Conservation (phyloP, 1,140 invertebrate species). For the Diorhabda sublineata region DNA sequence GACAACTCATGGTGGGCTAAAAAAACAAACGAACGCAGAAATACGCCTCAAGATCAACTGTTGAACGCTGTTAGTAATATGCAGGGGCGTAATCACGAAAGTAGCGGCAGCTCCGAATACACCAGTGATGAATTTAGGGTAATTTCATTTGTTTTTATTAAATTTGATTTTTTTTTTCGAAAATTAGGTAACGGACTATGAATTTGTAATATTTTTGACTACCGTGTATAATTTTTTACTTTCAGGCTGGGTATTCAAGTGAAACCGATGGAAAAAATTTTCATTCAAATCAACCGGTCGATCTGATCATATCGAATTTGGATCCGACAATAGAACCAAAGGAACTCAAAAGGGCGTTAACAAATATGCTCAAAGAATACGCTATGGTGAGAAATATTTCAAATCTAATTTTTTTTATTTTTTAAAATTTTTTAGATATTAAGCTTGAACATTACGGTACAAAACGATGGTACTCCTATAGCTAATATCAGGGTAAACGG, state of each 20-base stretch:
- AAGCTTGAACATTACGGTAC: constrained; percentile 61
- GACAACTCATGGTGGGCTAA: constrained; percentile 16
- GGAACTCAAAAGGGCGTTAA: constrained; percentile 66
- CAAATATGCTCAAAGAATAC: constrained; percentile 64
- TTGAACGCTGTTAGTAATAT: background rate
- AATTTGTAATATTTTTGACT: too few relatives aligned
- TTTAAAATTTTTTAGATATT: constrained; percentile 53
- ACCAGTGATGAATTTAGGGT: constrained; percentile 30
- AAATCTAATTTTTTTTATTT: background rate
- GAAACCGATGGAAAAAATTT: constrained; percentile 16
- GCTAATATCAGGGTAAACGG: constrained; percentile 64
- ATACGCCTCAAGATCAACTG: constrained; percentile 27
- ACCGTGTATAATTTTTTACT: background rate
- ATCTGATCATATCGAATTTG: constrained; percentile 70
- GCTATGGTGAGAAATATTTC: constrained; percentile 54
- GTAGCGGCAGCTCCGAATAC: constrained; percentile 31
- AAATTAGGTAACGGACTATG: too few relatives aligned
- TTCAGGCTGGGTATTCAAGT: constrained; percentile 18
- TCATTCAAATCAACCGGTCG: constrained; percentile 49
- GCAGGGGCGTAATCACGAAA: constrained; percentile 21
- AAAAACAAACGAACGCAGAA: constrained; percentile 10
- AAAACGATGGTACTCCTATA: constrained; percentile 65
- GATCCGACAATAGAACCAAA: constrained; percentile 69
- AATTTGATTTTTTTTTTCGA: too few relatives aligned
- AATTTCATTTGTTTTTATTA: background rate